These are phyloP conservation scores for Crossocerus cetratus DNA, from an alignment of 2,888 invertebrate genomes.

Conservation along the genomic window DNA sequence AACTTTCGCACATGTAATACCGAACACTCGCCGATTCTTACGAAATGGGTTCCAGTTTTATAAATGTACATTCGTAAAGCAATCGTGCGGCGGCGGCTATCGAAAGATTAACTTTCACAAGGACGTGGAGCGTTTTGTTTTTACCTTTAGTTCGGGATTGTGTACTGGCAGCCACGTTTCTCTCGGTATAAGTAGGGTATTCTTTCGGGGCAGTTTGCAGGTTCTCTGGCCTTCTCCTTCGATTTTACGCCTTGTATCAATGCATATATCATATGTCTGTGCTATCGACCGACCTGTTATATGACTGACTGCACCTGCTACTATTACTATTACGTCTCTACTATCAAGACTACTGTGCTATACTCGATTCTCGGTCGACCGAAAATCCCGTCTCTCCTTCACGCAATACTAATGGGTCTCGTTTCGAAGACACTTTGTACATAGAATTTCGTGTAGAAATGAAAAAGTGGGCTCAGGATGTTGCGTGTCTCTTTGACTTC, in stretches of 20 bases:
- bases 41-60: no score
- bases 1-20: no score
- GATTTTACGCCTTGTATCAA: constrained; percentile 56
- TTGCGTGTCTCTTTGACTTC: constrained; percentile 9
- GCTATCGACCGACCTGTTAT: constrained; percentile 68
- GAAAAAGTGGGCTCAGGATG: neutral
- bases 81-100: no score
- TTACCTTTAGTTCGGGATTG: no score
- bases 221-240: constrained; percentile 50
- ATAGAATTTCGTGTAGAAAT: constrained; percentile 10
- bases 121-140: no score
- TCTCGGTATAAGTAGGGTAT: constrained; percentile 6
- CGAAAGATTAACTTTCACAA: no score
- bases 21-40: no score
- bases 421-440: constrained; percentile 5
- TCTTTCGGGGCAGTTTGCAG: constrained; percentile 49
- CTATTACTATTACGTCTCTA: constrained; percentile 14
- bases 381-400: constrained; percentile 36
- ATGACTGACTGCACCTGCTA: constrained; percentile 63
- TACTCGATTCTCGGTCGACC: constrained; percentile 18
- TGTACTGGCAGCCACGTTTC: no score
- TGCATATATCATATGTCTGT: constrained; percentile 69
- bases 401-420: constrained; percentile 52
- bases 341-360: constrained; percentile 14
- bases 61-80: no score